Percentiles rank a stretch among this genome's conserved stretches.
Conservation (phyloP, 2,797 vertebrate species). For the Scarus forsteni region DNA sequence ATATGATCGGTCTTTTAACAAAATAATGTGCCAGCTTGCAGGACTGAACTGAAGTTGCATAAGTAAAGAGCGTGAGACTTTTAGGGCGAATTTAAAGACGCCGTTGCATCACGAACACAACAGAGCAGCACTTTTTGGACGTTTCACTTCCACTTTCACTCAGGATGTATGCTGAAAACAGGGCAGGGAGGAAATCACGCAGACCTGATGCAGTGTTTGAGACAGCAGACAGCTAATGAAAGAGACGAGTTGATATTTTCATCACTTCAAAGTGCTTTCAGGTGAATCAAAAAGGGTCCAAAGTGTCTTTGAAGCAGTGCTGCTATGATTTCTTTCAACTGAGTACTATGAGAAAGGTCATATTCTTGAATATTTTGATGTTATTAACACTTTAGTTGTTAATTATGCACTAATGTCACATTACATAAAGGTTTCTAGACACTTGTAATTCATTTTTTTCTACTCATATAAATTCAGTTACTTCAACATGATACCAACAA, state of each 20-base stretch:
- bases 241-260: conserved; percentile 2
- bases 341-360: not conserved
- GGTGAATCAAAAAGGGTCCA: not conserved
- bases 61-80: not conserved
- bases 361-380: not conserved
- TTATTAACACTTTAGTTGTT: too few relatives aligned
- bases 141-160: conserved; percentile 76
- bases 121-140: conserved; percentile 36
- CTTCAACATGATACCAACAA: too few relatives aligned
- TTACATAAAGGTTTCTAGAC: too few relatives aligned
- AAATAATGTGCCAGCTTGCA: too few relatives aligned
- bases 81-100: conserved; percentile 21
- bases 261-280: not conserved
- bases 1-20: not conserved
- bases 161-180: conserved; percentile 25
- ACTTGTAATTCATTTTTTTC: too few relatives aligned
- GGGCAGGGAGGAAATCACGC: conserved; percentile 29
- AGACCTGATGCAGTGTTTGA: not conserved
- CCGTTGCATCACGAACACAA: conserved; percentile 35
- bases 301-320: not conserved
- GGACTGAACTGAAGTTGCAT: not conserved
- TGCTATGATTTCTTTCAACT: not conserved
- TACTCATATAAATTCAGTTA: too few relatives aligned
- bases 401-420: too few relatives aligned
- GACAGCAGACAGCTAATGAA: conserved; percentile 6